Evolutionary conservation across 2,113 vertebrate species (phyloP).

Genomic region (Eurystomus gularis): DNA sequence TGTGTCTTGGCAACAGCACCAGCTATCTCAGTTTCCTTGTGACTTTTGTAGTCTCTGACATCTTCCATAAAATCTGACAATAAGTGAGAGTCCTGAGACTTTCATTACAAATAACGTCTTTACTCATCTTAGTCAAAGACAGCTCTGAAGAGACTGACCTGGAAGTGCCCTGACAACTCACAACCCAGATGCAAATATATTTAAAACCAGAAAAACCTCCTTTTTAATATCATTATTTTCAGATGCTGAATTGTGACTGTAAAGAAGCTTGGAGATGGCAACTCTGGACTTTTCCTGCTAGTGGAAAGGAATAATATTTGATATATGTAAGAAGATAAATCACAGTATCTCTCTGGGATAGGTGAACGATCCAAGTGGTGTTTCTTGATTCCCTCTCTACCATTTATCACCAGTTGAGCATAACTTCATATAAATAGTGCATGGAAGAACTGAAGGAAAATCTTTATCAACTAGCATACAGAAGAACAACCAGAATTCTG

Average conservation of each 20-base stretch:
- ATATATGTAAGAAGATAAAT: neutral
- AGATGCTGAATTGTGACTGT: neutral
- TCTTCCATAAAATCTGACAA: neutral
- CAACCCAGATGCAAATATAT: neutral
- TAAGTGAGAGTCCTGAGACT: neutral
- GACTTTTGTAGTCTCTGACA: neutral
- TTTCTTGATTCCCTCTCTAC: neutral
- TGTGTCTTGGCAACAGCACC: neutral
- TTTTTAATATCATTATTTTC: neutral
- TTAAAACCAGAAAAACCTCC: neutral
- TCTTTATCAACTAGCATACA: neutral
- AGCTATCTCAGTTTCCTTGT: neutral
- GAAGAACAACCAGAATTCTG: neutral
- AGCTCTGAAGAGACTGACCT: neutral
- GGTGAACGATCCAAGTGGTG: neutral
- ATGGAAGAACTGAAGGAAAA: neutral
- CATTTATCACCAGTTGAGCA: neutral
- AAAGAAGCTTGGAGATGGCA: neutral
- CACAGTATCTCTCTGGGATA: neutral
- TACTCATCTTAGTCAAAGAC: neutral
- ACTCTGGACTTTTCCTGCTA: neutral
- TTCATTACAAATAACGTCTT: neutral
- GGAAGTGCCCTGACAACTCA: neutral
- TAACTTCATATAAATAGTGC: neutral
- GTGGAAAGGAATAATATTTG: neutral